phyloP scores from a whole-genome alignment of 2,888 invertebrate genomes.

The Itoplectis maculator region DNA sequence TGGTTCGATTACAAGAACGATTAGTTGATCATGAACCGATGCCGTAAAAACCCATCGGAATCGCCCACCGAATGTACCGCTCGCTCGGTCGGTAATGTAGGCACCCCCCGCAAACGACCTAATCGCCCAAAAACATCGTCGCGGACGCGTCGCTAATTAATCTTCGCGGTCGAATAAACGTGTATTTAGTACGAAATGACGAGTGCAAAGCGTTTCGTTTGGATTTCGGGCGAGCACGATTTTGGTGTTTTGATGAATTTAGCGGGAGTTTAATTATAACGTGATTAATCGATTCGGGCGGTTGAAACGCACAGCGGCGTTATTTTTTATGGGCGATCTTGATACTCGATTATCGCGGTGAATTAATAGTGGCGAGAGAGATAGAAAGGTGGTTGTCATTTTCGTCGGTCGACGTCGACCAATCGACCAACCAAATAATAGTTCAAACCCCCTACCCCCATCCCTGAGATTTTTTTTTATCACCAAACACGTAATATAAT shows the following conservation, averaged over 20 bases:
- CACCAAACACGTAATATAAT: no score
- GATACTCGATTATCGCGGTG: no score
- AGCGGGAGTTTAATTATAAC: background rate
- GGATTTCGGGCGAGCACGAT: no score
- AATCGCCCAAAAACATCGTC: conserved; percentile 10
- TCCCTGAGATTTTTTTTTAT: no score
- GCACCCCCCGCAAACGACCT: background rate
- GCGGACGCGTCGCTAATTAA: background rate
- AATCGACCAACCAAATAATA: no score
- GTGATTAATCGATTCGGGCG: background rate
- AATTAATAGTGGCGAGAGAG: no score
- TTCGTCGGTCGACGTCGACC: no score
- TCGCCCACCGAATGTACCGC: background rate
- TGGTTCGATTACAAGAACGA: conserved; percentile 47
- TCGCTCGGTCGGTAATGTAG: background rate
- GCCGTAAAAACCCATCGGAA: background rate
- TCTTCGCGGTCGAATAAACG: background rate
- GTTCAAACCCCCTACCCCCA: no score
- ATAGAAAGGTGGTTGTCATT: no score
- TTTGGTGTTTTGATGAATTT: background rate
- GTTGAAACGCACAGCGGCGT: no score
- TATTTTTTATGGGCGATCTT: background rate
- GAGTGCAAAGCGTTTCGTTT: no score
- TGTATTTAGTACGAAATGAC: background rate
- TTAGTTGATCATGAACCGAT: conserved; percentile 33